A percentile compares a stretch with the other conserved stretches of the same genome.
These are phyloP conservation scores for Malaclemys terrapin DNA, from an alignment of 2,113 vertebrate species.

Conservation along the genomic window DNA sequence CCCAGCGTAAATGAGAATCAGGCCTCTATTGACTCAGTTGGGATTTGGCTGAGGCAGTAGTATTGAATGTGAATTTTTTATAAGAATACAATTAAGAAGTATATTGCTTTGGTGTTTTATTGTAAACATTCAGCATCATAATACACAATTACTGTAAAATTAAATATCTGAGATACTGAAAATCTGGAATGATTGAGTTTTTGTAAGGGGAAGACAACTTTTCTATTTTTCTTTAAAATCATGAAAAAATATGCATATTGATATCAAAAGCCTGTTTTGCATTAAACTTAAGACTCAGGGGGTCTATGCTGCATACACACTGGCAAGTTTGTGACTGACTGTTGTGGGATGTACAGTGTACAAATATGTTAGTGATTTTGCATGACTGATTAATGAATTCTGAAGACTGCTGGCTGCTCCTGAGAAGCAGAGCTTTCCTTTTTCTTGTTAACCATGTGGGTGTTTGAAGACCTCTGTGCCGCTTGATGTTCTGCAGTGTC, in stretches of 20 bases:
- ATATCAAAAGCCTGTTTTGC: slow-evolving; percentile 16
- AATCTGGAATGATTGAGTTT: slow-evolving; percentile 7
- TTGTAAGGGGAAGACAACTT: neutral
- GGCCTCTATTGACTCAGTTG: neutral
- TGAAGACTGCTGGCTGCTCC: neutral
- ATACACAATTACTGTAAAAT: neutral
- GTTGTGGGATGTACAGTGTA: neutral
- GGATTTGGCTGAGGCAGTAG: neutral
- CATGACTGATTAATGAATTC: neutral
- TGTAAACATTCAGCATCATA: slow-evolving; percentile 45
- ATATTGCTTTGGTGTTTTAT: slow-evolving; percentile 47
- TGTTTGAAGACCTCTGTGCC: neutral
- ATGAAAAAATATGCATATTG: neutral
- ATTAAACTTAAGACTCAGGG: slow-evolving; percentile 19
- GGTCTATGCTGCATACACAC: neutral
- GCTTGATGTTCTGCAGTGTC: rapidly evolving
- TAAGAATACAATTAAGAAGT: slow-evolving; percentile 47
- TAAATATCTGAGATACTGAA: slow-evolving; percentile 16
- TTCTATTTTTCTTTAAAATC: neutral
- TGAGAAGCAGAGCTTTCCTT: neutral
- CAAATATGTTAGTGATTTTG: neutral
- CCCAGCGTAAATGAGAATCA: neutral
- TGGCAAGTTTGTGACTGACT: neutral
- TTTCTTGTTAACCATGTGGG: neutral
- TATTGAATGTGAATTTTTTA: slow-evolving; percentile 6